Base-by-base conservation (phyloP, 1,140 invertebrate genomes). In the Sminthurinus signatus region DNA sequence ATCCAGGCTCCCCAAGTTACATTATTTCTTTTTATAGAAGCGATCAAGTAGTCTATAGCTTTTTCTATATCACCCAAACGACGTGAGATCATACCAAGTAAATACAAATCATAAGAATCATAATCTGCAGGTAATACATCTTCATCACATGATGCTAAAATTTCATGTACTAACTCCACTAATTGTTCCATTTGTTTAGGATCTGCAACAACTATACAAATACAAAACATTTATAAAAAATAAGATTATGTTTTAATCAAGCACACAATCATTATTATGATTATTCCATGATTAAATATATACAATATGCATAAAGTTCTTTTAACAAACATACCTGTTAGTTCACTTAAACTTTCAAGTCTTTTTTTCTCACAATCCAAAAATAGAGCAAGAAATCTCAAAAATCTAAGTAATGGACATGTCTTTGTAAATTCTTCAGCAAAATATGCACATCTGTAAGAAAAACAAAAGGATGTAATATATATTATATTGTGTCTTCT, bases 1-100 rank as follows among this genome's bases (percentile, higher is more conserved):
- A 92, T 78, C 91, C 95, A 98, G 0, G 92, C 86, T 55, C 89
- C 86, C 94, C 95, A 98, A 62, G 93, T 82, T 70, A 91, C 84
- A 14, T 93, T 93, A 67, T 88, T 83, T 28, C 82, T 80, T 60
- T 84, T 81, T 1, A 93, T 82, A 25, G 92, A 82, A 73, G 90
- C 86, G 17, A 89, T 79, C 15, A 98, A 79, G 55, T 89, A 83
- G 67, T 89, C 84, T 28, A 86, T 80, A 0, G 91, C 88, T 60
- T 85, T 81, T 50, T 83, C 82, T 28, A 82, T 79, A 8, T 96
- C 78, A 69, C 93, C 89, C 48, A 97, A 75, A 72, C 92, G 91
- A 72, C 93, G 92, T 32, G 96, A 78, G 1, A 96, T 87, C 29
- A 97, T 84, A 5, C 93, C 94, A 79, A 94, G 93, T 69, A 97